These are phyloP conservation scores for Tetraodon nigroviridis DNA, from an alignment of 2,113 vertebrate genomes.

Conservation along the genomic window DNA sequence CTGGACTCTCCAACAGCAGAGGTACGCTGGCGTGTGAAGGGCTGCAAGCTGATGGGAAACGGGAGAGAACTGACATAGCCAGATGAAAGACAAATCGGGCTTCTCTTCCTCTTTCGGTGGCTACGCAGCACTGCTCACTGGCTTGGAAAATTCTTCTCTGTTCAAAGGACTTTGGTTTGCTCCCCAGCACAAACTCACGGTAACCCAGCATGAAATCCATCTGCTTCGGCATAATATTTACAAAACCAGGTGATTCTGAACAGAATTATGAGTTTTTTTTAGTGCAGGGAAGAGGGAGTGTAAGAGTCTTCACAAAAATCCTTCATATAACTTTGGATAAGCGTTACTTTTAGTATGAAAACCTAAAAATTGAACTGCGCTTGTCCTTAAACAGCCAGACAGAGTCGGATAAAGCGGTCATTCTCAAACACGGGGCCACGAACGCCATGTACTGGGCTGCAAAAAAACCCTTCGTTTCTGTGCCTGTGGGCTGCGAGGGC, in stretches of 20 bases:
- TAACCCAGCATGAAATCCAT: constrained; percentile 12
- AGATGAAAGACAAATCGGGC: constrained; percentile 59
- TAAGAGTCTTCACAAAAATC: too few species aligned
- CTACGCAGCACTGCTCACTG: constrained; percentile 37
- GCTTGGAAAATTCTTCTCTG: constrained; percentile 47
- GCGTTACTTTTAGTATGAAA: too few species aligned
- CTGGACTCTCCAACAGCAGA: constrained; percentile 50
- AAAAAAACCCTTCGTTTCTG: too few species aligned
- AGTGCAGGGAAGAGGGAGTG: too few species aligned
- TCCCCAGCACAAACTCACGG: constrained; percentile 17
- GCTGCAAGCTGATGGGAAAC: constrained; percentile 22
- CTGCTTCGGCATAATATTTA: neutral
- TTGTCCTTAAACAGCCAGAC: too few species aligned
- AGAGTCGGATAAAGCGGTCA: too few species aligned
- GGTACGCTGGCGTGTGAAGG: constrained; percentile 27
- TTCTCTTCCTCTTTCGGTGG: constrained; percentile 45
- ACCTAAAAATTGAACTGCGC: too few species aligned
- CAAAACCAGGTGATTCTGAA: neutral
- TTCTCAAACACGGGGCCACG: too few species aligned
- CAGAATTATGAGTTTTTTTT: neutral
- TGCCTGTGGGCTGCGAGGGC: too few species aligned
- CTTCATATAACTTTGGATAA: too few species aligned
- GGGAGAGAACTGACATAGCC: constrained; percentile 24
- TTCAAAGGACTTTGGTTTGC: constrained; percentile 41
- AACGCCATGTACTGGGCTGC: too few species aligned